Conservation (phyloP, 2,113 vertebrate species). For the Siniperca chuatsi region DNA sequence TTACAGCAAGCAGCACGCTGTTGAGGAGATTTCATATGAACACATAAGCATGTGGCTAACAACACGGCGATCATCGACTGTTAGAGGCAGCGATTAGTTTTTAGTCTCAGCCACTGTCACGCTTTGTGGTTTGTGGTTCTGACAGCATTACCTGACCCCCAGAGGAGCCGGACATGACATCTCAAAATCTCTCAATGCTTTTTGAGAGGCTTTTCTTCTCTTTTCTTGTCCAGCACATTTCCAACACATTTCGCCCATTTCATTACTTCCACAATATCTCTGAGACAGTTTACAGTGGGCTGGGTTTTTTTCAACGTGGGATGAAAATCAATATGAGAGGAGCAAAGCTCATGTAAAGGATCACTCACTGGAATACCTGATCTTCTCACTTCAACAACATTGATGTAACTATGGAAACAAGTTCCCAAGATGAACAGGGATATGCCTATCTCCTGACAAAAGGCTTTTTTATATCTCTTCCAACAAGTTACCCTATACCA, state of each 20-base stretch:
- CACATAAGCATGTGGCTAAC: slow-evolving; percentile 77
- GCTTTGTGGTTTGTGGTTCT: slow-evolving; percentile 53
- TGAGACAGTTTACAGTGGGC: slow-evolving; percentile 53
- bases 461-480: slow-evolving; percentile 74
- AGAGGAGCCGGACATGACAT: slow-evolving; percentile 39
- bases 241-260: slow-evolving; percentile 63
- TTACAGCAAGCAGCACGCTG: slow-evolving; percentile 65
- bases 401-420: slow-evolving; percentile 87
- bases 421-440: slow-evolving; percentile 74
- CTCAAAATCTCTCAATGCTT: slow-evolving; percentile 49
- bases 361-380: slow-evolving; percentile 83
- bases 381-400: slow-evolving; percentile 82
- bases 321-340: slow-evolving; percentile 80
- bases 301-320: slow-evolving; percentile 55
- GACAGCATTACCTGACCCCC: slow-evolving; percentile 46
- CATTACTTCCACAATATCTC: slow-evolving; percentile 75
- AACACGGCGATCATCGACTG: slow-evolving; percentile 68
- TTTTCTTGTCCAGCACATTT: slow-evolving; percentile 58
- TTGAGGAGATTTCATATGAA: slow-evolving; percentile 73
- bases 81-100: slow-evolving; percentile 72
- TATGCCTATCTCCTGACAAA: slow-evolving; percentile 78
- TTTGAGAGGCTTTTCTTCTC: slow-evolving; percentile 45
- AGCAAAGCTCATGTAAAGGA: slow-evolving; percentile 78
- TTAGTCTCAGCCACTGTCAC: slow-evolving; percentile 51
- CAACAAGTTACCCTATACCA: slow-evolving; percentile 66